Conservation (phyloP, 2,888 invertebrate species). For the Nomada hirtipes region DNA sequence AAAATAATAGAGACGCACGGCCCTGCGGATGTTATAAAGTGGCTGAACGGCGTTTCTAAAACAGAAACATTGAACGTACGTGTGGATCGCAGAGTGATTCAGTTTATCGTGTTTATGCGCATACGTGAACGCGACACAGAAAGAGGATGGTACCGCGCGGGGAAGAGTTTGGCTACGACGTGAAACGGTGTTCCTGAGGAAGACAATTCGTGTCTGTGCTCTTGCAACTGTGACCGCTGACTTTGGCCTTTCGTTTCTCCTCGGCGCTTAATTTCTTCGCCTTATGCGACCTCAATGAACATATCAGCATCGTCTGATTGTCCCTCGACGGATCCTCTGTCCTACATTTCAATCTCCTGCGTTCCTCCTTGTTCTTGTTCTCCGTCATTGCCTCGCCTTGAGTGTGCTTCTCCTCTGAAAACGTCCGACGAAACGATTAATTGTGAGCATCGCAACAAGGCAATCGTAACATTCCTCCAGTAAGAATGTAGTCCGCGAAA, state of each 20-base stretch:
- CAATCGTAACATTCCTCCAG: no score
- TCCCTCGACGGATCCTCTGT: constrained; percentile 66
- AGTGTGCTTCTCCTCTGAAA: constrained; percentile 82
- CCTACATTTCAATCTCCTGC: constrained; percentile 61
- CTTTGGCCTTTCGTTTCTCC: constrained; percentile 72
- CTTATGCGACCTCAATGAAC: constrained; percentile 75
- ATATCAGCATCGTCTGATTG: constrained; percentile 74
- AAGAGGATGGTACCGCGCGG: not conserved
- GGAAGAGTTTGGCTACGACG: constrained; percentile 72
- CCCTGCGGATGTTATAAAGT: not conserved
- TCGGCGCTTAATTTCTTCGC: constrained; percentile 72
- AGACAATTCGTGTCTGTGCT: constrained; percentile 76
- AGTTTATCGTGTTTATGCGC: constrained; percentile 6
- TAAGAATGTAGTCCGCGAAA: no score
- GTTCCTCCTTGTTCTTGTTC: constrained; percentile 74
- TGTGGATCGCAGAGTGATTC: constrained; percentile 17
- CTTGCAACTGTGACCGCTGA: constrained; percentile 59
- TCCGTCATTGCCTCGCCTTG: constrained; percentile 82
- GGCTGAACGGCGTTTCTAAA: constrained; percentile 2
- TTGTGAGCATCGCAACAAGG: not conserved
- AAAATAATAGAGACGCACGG: not conserved
- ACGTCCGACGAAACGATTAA: constrained; percentile 24
- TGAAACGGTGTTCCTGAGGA: constrained; percentile 77
- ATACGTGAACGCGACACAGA: constrained; percentile 21
- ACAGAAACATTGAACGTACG: constrained; percentile 3